Evolutionary conservation across 2,888 invertebrate genomes (phyloP).

Genomic region (Cephus spinipes): DNA sequence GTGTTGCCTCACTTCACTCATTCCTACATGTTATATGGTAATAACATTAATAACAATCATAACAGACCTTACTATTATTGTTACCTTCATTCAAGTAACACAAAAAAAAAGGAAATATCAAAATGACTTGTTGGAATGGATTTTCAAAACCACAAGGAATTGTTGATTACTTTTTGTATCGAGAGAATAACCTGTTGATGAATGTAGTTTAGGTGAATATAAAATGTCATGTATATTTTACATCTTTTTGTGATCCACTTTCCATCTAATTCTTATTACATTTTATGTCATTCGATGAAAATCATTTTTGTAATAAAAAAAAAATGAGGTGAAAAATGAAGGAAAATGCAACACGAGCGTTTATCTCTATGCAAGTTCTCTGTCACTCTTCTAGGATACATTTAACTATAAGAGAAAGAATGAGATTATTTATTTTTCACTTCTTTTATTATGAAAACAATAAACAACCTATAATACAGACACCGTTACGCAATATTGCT

Average conservation of each 20-base stretch:
- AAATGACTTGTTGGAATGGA: background rate
- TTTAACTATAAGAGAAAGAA: slow-evolving; percentile 5
- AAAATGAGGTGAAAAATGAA: background rate
- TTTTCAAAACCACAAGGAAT: slow-evolving; percentile 32
- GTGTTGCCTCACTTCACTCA: background rate
- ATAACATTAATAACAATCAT: background rate
- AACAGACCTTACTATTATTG: background rate
- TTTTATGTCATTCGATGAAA: slow-evolving; percentile 46
- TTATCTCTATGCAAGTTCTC: background rate
- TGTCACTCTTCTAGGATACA: background rate
- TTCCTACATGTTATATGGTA: background rate
- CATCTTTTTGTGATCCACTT: slow-evolving; percentile 30
- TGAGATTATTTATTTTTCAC: slow-evolving; percentile 14
- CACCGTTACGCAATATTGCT: background rate
- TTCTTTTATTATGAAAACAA: slow-evolving; percentile 17
- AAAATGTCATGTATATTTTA: slow-evolving; percentile 30
- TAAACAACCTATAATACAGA: background rate
- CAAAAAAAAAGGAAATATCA: background rate
- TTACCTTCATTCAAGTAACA: background rate
- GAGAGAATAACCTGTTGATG: slow-evolving; percentile 28
- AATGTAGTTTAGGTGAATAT: slow-evolving; percentile 35
- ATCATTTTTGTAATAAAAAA: slow-evolving; percentile 40
- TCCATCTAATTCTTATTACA: slow-evolving; percentile 34
- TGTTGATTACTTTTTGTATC: slow-evolving; percentile 41
- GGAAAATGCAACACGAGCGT: background rate